Percentiles rank a stretch among this genome's conserved stretches.
Evolutionary conservation across 1,140 invertebrate genomes (phyloP).

Genomic region (Tenebrio molitor): DNA sequence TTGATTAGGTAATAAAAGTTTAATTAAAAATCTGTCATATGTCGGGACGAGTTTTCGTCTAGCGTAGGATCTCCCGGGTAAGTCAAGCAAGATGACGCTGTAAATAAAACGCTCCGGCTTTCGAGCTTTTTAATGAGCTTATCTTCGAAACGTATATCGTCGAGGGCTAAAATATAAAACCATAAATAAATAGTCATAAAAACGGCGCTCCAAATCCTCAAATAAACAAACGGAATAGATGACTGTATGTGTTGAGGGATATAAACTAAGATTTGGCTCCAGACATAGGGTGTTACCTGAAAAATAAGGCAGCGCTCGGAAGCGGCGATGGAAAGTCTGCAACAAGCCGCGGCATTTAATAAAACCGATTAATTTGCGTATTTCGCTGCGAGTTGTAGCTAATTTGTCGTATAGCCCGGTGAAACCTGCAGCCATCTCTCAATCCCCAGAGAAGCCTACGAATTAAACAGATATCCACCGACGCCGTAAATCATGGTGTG

Average conservation of each 20-base stretch:
- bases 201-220: slow-evolving; percentile 16
- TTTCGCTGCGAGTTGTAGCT: slow-evolving; percentile 29
- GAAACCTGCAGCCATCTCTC: slow-evolving; percentile 49
- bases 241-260: slow-evolving; percentile 35
- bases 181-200: slow-evolving; percentile 39
- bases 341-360: slow-evolving; percentile 22
- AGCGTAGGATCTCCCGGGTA: neutral
- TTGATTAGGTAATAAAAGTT: slow-evolving; percentile 19
- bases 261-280: slow-evolving; percentile 39
- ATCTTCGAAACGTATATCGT: neutral
- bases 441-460: slow-evolving; percentile 52
- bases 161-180: slow-evolving; percentile 13
- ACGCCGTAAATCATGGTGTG: slow-evolving; percentile 56
- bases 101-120: slow-evolving; percentile 3
- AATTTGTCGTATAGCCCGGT: slow-evolving; percentile 44
- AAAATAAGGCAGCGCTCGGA: slow-evolving; percentile 14
- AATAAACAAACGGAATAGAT: slow-evolving; percentile 35
- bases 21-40: slow-evolving; percentile 8
- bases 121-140: slow-evolving; percentile 11
- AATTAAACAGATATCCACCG: slow-evolving; percentile 56
- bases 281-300: slow-evolving; percentile 30
- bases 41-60: neutral
- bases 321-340: slow-evolving; percentile 1
- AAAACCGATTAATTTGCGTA: slow-evolving; percentile 36
- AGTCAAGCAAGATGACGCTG: slow-evolving; percentile 3